phyloP scores from a whole-genome alignment of 2,113 vertebrate species.

The Melanerpes formicivorus region DNA sequence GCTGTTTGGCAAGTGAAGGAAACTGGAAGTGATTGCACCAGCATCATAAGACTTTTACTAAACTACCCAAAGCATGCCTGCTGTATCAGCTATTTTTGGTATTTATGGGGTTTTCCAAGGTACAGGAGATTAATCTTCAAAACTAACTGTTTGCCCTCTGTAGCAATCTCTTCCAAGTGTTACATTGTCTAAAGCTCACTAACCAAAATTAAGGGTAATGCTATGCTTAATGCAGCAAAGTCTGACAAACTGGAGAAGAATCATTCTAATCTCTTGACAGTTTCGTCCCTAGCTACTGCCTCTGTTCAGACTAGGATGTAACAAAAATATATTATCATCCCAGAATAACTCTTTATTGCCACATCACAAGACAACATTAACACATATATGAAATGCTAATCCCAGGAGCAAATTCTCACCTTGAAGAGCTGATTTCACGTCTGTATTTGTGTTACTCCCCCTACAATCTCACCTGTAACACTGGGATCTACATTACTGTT shows the following conservation, averaged over 20 bases:
- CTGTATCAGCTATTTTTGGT: not conserved
- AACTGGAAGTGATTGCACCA: not conserved
- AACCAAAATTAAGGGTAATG: not conserved
- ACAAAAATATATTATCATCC: not conserved
- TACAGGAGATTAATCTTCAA: not conserved
- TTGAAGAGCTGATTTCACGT: not conserved
- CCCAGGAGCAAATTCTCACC: not conserved
- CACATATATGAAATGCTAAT: not conserved
- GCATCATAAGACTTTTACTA: not conserved
- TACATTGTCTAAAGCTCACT: not conserved
- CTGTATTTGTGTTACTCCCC: not conserved
- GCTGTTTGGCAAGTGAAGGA: not conserved
- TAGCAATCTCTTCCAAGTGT: not conserved
- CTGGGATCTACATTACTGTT: not conserved
- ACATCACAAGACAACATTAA: not conserved
- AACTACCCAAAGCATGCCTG: not conserved
- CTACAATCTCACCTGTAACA: not conserved
- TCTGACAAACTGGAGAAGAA: not conserved
- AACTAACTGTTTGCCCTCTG: not conserved
- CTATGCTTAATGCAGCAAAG: not conserved
- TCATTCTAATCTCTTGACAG: not conserved
- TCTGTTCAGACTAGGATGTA: not conserved
- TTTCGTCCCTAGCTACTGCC: not conserved
- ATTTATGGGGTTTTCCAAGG: not conserved
- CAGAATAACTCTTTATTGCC: not conserved